Evolutionary conservation across 2,113 vertebrate species (phyloP).

Genomic region (Stigmatopora nigra): DNA sequence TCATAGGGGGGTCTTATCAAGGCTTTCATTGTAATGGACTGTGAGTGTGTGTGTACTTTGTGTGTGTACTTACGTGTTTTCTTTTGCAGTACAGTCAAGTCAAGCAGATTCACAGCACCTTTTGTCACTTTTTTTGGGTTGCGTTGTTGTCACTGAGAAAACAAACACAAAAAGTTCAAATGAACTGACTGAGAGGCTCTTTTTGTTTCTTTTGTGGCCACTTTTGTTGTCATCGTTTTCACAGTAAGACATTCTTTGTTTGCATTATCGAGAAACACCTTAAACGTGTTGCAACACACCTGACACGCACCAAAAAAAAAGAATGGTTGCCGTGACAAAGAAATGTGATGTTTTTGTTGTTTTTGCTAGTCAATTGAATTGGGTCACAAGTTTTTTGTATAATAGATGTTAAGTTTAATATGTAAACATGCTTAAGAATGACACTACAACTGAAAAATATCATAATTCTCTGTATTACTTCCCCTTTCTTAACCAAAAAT

Average conservation of each 20-base stretch:
- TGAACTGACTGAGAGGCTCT: slow-evolving; percentile 19
- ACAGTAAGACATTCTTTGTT: slow-evolving; percentile 12
- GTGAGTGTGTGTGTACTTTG: slow-evolving; percentile 33
- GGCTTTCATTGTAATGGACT: slow-evolving; percentile 56
- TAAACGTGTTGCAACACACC: background rate
- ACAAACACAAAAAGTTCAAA: slow-evolving; percentile 16
- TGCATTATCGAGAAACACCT: background rate
- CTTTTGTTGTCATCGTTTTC: slow-evolving; percentile 5
- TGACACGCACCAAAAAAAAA: background rate
- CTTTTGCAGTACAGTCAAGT: slow-evolving; percentile 1
- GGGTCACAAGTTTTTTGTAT: too few species aligned
- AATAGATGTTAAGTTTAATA: background rate
- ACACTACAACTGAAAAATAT: background rate
- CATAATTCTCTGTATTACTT: background rate
- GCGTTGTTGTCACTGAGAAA: background rate
- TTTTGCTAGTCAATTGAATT: too few species aligned
- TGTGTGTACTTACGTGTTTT: slow-evolving; percentile 22
- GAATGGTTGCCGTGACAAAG: background rate
- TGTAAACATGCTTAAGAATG: background rate
- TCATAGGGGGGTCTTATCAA: slow-evolving; percentile 64
- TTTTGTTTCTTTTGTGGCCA: slow-evolving; percentile 14
- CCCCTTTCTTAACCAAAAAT: too few species aligned
- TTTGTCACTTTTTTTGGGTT: slow-evolving; percentile 1
- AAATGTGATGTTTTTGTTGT: too few species aligned
- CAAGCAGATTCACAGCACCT: slow-evolving; percentile 3